A percentile compares a stretch with the other conserved stretches of the same genome.
These are phyloP conservation scores for Aphelenchoides besseyi DNA, from an alignment of 1,140 invertebrate genomes.

Conservation along the genomic window DNA sequence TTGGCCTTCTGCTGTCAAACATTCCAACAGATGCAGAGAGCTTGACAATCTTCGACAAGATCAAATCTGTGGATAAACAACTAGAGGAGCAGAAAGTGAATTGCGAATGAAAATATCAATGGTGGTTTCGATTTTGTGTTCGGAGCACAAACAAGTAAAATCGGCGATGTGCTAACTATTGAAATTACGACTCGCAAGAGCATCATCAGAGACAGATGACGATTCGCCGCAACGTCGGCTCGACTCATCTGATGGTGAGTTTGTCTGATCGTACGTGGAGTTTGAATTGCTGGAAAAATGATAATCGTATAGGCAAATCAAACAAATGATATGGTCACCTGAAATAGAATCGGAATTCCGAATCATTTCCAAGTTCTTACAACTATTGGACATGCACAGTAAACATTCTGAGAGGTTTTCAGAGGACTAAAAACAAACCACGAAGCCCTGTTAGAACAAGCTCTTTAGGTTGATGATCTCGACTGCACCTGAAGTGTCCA, in stretches of 20 bases:
- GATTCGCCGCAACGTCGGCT: neutral
- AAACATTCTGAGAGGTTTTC: neutral
- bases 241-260: neutral
- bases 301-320: neutral
- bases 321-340: neutral
- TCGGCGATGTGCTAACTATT: neutral
- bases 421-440: too few species aligned
- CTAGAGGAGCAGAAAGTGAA: neutral
- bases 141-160: neutral
- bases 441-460: too few species aligned
- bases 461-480: neutral
- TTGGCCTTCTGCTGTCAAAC: neutral
- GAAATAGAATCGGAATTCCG: neutral
- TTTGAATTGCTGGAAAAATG: neutral
- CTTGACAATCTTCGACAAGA: neutral
- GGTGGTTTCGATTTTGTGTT: neutral
- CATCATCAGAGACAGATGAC: neutral
- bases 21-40: too few species aligned
- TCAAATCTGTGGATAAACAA: neutral
- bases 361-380: neutral
- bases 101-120: neutral
- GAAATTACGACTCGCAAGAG: neutral
- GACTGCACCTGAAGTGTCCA: neutral
- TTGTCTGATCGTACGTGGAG: neutral
- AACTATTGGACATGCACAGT: neutral